Base-by-base conservation (phyloP, 2,888 invertebrate genomes). In the Allygus modestus region DNA sequence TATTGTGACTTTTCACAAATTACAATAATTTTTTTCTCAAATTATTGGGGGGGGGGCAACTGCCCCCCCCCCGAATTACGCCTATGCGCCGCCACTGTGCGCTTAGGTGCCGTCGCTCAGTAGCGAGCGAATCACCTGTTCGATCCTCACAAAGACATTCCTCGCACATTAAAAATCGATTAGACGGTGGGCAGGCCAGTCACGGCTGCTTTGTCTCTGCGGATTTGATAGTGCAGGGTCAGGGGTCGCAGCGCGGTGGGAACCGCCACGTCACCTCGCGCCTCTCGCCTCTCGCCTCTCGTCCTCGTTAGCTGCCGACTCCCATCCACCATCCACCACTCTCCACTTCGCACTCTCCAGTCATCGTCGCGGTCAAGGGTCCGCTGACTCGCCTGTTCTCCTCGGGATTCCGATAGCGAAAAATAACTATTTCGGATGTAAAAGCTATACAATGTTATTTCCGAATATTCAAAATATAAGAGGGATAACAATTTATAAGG, bases 361-460 rank as follows among this genome's bases (percentile, higher is more conserved):
- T 58, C 58, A 58, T 58, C 58, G n/a, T 20, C 23, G 58, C 58
- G 58, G 65, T 65, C 65, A 65, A 65, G 65, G 26, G 65, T 65
- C 65, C 17, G 17, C 58, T 58, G 23, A 58, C 58, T 58, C 37
- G 51, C 1, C 51, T 51, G 17, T n/a, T 41, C 12, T 12, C 12
- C 41, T 41, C 41, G 5, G n/a, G 41, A 41, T 12, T 41, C 41
- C 41, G 41, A 9, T 41, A 41, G 41, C 41, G 12, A 41, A 41
- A 5, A 41, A n/a, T n/a, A n/a, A n/a, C n/a, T n/a, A n/a, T n/a
- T n/a, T n/a, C n/a, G n/a, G n/a, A n/a, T n/a, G n/a, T n/a, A n/a
- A n/a, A n/a, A n/a, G n/a, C n/a, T n/a, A n/a, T n/a, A n/a, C n/a
- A n/a, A n/a, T n/a, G n/a, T n/a, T n/a, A n/a, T n/a, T n/a, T n/a